phyloP scores from a whole-genome alignment of 2,113 vertebrate species.

The Petroica traversi region DNA sequence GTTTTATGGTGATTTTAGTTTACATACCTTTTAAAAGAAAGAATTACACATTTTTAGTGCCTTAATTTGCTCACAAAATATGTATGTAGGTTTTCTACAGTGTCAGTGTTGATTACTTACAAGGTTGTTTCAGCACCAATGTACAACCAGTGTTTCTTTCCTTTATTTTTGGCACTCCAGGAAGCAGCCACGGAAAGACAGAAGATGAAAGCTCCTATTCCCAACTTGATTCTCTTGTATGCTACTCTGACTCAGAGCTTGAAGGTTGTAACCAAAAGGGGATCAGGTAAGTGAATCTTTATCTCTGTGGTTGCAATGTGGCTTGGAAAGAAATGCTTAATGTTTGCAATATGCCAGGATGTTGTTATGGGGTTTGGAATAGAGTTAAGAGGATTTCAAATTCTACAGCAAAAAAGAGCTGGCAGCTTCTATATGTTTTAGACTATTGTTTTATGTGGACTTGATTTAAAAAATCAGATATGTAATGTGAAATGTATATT shows the following conservation, averaged over 20 bases:
- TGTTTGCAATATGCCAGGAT: not conserved
- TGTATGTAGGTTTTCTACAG: not conserved
- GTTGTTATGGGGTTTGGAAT: not conserved
- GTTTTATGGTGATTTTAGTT: not conserved
- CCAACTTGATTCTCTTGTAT: conserved; percentile 92
- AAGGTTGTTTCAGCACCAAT: not conserved
- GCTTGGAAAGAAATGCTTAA: not conserved
- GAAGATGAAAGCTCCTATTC: conserved; percentile 93
- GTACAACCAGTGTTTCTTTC: not conserved
- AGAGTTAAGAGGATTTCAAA: not conserved
- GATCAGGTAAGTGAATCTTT: conserved; percentile 87
- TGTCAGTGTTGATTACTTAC: not conserved
- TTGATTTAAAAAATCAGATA: not conserved
- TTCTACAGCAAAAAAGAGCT: not conserved
- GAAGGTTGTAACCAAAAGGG: conserved; percentile 97
- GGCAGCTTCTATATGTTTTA: not conserved
- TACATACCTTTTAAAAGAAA: not conserved
- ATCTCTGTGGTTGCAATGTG: not conserved
- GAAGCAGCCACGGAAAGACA: conserved; percentile 72
- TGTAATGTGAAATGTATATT: not conserved
- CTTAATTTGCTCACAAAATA: not conserved
- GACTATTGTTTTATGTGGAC: not conserved
- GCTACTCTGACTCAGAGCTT: conserved; percentile 88
- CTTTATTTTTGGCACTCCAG: conserved; percentile 50
- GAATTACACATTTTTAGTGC: not conserved